Percentiles rank a stretch among this genome's conserved stretches.
Evolutionary conservation across 2,797 vertebrate species (phyloP).

Genomic region (Onychomys arenicola): DNA sequence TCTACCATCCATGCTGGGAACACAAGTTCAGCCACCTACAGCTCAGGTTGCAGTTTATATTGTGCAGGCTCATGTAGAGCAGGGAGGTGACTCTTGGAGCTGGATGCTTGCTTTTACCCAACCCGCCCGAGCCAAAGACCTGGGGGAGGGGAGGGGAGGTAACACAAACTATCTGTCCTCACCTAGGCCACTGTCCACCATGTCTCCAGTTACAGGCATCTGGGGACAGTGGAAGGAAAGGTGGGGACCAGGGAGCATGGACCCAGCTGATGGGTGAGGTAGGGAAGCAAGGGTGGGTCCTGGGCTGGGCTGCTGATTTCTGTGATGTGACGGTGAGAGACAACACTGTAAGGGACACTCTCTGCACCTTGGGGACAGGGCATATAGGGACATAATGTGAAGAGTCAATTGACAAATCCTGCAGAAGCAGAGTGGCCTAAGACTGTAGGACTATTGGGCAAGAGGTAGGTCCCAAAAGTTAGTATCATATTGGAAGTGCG

Average conservation of each 20-base stretch:
- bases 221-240: neutral
- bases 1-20: neutral
- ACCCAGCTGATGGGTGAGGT: neutral
- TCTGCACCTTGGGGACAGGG: neutral
- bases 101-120: neutral
- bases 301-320: neutral
- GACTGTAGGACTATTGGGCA: neutral
- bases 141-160: neutral
- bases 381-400: neutral
- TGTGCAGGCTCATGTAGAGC: neutral
- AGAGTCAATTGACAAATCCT: neutral
- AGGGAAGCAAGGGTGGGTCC: neutral
- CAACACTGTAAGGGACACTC: no score
- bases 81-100: neutral
- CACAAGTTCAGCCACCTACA: neutral
- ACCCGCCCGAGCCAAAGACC: neutral
- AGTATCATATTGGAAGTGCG: no score
- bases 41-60: neutral
- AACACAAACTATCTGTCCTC: neutral
- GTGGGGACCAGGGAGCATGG: neutral
- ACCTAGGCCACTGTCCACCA: neutral
- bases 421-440: no score
- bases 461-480: no score
- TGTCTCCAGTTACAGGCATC: neutral
- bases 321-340: neutral